Evolutionary conservation across 2,888 invertebrate genomes (phyloP), one percentile per base, ranked within the genome.

Genomic region (Neoaliturus tenellus): DNA sequence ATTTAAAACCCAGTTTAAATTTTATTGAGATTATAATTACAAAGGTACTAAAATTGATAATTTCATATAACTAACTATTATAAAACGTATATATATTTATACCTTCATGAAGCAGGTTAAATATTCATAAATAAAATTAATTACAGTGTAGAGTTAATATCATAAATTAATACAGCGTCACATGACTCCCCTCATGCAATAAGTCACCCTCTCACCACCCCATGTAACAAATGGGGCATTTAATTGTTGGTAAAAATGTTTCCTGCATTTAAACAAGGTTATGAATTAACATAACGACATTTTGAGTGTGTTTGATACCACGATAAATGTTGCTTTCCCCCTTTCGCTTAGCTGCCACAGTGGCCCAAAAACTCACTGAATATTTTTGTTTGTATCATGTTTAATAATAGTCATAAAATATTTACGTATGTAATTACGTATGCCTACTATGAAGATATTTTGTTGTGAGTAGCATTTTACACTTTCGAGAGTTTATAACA

Each of bases 211-310:
- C 69, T 39, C 39, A 35, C 31, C 67, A 67, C 69, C 39, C 33
- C 33, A 20, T 69, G 12, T 69, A 69, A 69, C 23, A 35, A 69
- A 69, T 69, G 69, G 69, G 69, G 31, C 5, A 69, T 69, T 69
- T 69, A 69, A 69, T 69, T 69, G 69, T 69, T 69, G 69, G 33
- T 69, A 69, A 69, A 69, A 69, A 69, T 69, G 69, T 69, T 69
- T 69, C 39, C 69, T 39, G 35, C 39, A n/a, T 69, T 69, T 69
- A 39, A 35, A 39, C 69, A 69, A 69, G 69, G 35, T n/a, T 69
- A 69, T 69, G 39, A 35, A 69, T 69, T 39, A 69, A 62, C 62
- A 62, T 62, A 31, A 62, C 12, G 28, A 62, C 62, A 23, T 51
- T 51, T 51, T 28, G 62, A 62, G 62, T 25, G 62, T 62, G 62